Percentiles rank a stretch among this genome's conserved stretches.
Conservation (phyloP, 2,888 invertebrate species). For the Lagria hirta region DNA sequence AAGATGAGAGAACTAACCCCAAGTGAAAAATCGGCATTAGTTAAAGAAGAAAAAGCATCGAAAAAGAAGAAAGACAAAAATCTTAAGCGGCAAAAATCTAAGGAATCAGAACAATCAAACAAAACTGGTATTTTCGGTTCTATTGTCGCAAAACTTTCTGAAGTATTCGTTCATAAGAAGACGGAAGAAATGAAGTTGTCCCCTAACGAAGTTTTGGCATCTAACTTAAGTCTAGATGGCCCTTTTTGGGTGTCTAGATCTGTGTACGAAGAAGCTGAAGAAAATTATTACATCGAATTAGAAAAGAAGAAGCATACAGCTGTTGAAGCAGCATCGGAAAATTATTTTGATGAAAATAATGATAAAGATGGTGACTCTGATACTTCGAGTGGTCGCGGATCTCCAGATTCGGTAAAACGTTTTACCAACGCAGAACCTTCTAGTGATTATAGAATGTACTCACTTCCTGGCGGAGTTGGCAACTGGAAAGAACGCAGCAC, state of each 20-base stretch:
- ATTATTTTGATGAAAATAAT: constrained; percentile 46
- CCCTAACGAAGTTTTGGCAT: constrained; percentile 34
- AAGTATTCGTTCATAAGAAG: constrained; percentile 39
- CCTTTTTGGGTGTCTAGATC: constrained; percentile 65
- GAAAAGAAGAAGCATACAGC: constrained; percentile 53
- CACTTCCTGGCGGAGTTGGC: constrained; percentile 77
- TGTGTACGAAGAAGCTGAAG: constrained; percentile 68
- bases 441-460: constrained; percentile 52
- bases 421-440: constrained; percentile 4
- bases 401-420: constrained; percentile 30
- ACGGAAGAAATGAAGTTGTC: constrained; percentile 45
- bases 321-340: constrained; percentile 28
- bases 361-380: constrained; percentile 64
- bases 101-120: constrained; percentile 18
- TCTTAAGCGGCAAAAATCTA: constrained; percentile 27
- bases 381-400: constrained; percentile 60
- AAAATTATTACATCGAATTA: constrained; percentile 57
- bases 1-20: constrained; percentile 20
- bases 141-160: constrained; percentile 42
- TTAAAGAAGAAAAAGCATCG: constrained; percentile 16
- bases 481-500: constrained; percentile 82
- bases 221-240: constrained; percentile 53
- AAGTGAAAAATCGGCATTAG: constrained; percentile 18
- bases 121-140: constrained; percentile 42
- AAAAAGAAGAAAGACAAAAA: constrained; percentile 31